Conservation (phyloP, 2,797 vertebrate genomes). For the Leucoraja ocellata region DNA sequence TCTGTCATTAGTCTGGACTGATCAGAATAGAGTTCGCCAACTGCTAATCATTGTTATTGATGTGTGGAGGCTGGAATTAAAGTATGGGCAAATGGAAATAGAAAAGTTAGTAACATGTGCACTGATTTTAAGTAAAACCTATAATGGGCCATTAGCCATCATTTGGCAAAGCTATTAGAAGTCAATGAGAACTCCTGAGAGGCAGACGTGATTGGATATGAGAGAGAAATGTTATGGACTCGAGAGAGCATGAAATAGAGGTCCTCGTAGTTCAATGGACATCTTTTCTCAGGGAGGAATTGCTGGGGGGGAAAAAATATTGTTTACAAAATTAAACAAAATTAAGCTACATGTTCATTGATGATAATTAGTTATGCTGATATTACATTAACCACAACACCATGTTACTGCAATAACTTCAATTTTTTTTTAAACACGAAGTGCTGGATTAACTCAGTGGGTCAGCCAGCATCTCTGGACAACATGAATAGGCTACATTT, state of each 20-base stretch:
- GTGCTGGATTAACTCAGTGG: no score
- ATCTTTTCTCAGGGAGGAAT: not conserved
- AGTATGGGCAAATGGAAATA: no score
- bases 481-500: no score
- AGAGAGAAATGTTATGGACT: not conserved
- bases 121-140: not conserved
- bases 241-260: not conserved
- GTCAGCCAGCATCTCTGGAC: no score
- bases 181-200: not conserved
- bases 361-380: not conserved
- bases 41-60: not conserved
- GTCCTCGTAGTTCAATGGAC: no score
- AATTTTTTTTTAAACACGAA: no score
- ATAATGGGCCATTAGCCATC: no score
- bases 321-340: not conserved
- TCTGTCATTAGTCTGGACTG: no score
- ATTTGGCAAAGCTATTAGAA: not conserved
- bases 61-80: no score
- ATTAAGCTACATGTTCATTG: not conserved
- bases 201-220: no score
- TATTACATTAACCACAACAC: not conserved
- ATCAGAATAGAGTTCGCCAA: no score
- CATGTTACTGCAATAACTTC: not conserved
- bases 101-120: not conserved
- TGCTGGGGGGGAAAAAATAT: not conserved